phyloP scores from a whole-genome alignment of 2,888 invertebrate genomes.

The Diloba caeruleocephala region DNA sequence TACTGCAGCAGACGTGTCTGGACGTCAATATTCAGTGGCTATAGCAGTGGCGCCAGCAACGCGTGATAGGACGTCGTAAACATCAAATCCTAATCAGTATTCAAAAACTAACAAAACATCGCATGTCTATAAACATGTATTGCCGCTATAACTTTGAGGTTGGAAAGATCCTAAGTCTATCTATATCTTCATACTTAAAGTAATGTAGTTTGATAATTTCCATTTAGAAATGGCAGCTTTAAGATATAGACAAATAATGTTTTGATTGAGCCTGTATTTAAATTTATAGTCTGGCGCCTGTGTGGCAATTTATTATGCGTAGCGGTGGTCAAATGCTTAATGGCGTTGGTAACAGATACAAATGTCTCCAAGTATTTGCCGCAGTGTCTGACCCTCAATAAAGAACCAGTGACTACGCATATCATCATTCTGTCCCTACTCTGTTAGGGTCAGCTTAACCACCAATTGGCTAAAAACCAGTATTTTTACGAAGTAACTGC shows the following conservation, averaged over 20 bases:
- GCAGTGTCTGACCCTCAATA: conserved; percentile 31
- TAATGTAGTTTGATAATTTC: conserved; percentile 2
- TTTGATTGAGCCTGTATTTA: conserved; percentile 17
- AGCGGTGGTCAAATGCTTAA: conserved; percentile 34
- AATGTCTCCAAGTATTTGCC: conserved; percentile 21
- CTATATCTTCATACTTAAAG: not conserved
- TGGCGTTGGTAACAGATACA: conserved; percentile 40
- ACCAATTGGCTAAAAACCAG: no score
- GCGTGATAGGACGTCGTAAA: conserved; percentile 33
- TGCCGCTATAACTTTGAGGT: no score
- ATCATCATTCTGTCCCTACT: no score
- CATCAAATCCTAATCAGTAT: conserved; percentile 26
- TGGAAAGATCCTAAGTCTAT: no score
- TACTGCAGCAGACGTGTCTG: not conserved
- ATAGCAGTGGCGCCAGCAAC: conserved; percentile 17
- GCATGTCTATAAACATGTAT: not conserved
- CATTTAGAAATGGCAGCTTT: conserved; percentile 3
- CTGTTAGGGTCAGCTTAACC: no score
- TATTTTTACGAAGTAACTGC: no score
- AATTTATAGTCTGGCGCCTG: conserved; percentile 41
- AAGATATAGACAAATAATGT: conserved; percentile 19
- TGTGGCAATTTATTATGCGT: conserved; percentile 40
- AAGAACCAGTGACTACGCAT: no score
- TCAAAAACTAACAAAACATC: conserved; percentile 13
- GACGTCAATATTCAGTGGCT: not conserved